Conservation (phyloP, 2,797 vertebrate species). For the Holocentrus rufus region DNA sequence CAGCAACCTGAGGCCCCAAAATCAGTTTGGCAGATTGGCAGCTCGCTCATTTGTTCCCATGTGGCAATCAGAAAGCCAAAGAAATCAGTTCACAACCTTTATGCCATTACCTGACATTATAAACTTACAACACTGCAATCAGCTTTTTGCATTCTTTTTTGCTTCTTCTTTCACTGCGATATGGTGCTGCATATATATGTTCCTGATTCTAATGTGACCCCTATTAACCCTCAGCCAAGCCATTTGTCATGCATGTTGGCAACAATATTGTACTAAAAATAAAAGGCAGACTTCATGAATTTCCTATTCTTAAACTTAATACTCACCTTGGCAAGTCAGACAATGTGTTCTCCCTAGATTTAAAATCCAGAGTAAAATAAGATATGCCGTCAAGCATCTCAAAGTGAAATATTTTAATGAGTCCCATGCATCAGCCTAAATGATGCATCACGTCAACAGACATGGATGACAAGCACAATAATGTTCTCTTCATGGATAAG, state of each 20-base stretch:
- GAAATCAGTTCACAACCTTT: conserved; percentile 71
- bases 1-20: conserved; percentile 74
- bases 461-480: conserved; percentile 44
- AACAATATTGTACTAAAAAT: conserved; percentile 49
- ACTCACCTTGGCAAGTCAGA: conserved; percentile 27
- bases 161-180: conserved; percentile 23
- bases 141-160: conserved; percentile 56
- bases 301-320: conserved; percentile 11
- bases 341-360: conserved; percentile 1
- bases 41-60: conserved; percentile 72
- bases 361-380: conserved; percentile 30
- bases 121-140: conserved; percentile 33
- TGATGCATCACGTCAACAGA: conserved; percentile 52
- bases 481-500: conserved; percentile 52
- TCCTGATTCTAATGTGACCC: conserved; percentile 49
- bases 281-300: conserved; percentile 19
- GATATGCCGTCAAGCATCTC: conserved; percentile 22
- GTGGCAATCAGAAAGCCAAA: conserved; percentile 70
- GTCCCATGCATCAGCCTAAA: conserved; percentile 58
- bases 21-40: conserved; percentile 75
- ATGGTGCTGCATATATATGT: conserved; percentile 38
- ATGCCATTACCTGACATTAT: conserved; percentile 64
- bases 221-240: conserved; percentile 61
- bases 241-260: conserved; percentile 1
- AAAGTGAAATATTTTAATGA: conserved; percentile 37